Percentiles rank a stretch among this genome's conserved stretches.
phyloP scores from a whole-genome alignment of 2,888 invertebrate genomes.

The Heliconius ismenius region DNA sequence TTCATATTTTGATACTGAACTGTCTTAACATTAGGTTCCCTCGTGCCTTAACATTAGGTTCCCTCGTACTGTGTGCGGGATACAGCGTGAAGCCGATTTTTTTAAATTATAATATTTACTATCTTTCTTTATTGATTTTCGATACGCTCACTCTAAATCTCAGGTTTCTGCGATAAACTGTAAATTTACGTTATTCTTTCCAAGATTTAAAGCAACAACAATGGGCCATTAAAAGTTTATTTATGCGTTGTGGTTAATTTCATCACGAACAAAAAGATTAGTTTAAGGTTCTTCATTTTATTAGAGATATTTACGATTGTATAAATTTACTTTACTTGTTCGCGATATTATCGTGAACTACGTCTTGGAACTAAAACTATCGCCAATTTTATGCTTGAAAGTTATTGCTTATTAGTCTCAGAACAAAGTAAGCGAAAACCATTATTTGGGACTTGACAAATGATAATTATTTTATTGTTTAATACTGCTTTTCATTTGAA shows the following conservation, averaged over 20 bases:
- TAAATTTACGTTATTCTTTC: conserved; percentile 40
- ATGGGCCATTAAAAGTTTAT: conserved; percentile 44
- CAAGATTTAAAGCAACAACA: conserved; percentile 44
- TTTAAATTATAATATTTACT: neutral
- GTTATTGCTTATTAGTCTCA: neutral
- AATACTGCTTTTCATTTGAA: neutral
- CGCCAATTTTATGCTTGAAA: neutral
- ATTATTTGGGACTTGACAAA: neutral
- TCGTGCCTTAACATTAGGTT: too few relatives aligned
- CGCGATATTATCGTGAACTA: neutral
- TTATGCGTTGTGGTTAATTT: conserved; percentile 42
- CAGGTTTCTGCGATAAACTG: conserved; percentile 32
- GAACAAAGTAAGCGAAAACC: neutral
- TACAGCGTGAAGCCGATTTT: too few relatives aligned
- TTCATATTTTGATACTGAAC: too few relatives aligned
- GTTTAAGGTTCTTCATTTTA: conserved; percentile 15
- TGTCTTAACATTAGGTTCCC: too few relatives aligned
- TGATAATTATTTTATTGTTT: neutral
- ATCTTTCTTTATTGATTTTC: conserved; percentile 2
- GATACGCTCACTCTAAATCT: neutral
- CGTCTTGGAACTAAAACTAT: neutral
- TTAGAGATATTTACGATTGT: conserved; percentile 3
- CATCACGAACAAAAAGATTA: conserved; percentile 34
- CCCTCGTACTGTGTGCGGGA: too few relatives aligned
- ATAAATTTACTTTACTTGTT: neutral